phyloP scores from a whole-genome alignment of 2,888 invertebrate species.

The Prostheceraeus crozeri region DNA sequence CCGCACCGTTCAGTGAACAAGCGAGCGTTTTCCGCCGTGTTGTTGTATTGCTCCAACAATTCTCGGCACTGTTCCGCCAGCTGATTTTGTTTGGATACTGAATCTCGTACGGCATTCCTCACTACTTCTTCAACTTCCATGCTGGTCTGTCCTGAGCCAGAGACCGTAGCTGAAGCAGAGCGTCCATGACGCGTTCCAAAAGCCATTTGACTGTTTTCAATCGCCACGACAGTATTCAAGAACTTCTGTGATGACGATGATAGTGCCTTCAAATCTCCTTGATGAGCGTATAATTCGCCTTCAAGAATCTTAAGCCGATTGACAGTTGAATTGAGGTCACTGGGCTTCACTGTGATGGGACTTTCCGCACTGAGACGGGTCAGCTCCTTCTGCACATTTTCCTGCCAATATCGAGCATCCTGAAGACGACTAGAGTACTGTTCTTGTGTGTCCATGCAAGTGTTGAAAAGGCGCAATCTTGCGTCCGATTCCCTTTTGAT shows the following conservation, averaged over 20 bases:
- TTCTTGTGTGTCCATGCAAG: constrained; percentile 33
- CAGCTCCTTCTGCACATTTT: constrained; percentile 23
- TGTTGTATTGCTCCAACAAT: too few relatives aligned
- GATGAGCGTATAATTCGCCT: constrained; percentile 30
- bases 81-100: neutral
- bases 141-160: neutral
- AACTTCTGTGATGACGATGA: constrained; percentile 20
- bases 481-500: constrained; percentile 29
- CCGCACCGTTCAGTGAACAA: too few relatives aligned
- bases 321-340: constrained; percentile 12
- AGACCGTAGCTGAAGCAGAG: too few relatives aligned
- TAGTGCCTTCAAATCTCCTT: constrained; percentile 29
- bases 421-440: constrained; percentile 30
- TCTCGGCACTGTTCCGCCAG: constrained; percentile 30
- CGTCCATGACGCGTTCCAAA: too few relatives aligned
- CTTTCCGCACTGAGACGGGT: neutral
- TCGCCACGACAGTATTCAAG: neutral
- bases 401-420: constrained; percentile 31
- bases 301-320: constrained; percentile 25
- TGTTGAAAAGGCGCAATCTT: constrained; percentile 28
- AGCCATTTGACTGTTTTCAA: constrained; percentile 9
- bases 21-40: too few relatives aligned
- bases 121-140: constrained; percentile 11
- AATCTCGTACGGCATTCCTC: constrained; percentile 4
- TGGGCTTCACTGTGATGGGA: neutral